Base-by-base conservation (phyloP, 2,888 invertebrate species). In the Phyllotreta striolata region DNA sequence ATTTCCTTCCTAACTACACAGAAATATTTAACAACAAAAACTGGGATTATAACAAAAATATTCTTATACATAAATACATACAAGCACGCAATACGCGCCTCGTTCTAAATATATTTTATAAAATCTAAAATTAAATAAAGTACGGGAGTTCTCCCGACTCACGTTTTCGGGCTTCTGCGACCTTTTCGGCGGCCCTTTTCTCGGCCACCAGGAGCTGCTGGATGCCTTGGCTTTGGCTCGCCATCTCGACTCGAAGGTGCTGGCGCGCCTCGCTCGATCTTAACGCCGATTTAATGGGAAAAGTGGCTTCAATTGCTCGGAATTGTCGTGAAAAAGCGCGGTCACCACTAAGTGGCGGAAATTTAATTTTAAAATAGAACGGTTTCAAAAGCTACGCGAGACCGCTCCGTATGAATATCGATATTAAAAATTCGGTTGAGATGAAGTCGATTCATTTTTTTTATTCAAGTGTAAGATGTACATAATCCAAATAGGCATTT, bases 141-240 rank as follows among this genome's bases (percentile, higher is more conserved):
- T 49, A 57, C n/a, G n/a, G n/a, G n/a, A 59, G 34, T 14, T 39
- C 10, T 2, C 8, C 10, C 44, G 41, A 79, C 82, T 81, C 73
- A 83, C 83, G 79, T 79, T 82, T 82, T 72, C 82, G 76, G 14
- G 83, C 83, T 72, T 82, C 82, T 9, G 79, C 74, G 8, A 82
- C 82, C 73, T 82, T 82, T 74, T 82, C 82, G 24, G 82, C 82
- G 14, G 82, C 82, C 70, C 78, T 78, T 74, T 82, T 82, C 73
- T 82, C 82, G 24, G 82, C 82, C 49, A 79, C 76, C 72, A 81
- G 73, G 60, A 81, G 75, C 71, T 81, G 83, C 71, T 81, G 82
- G 69, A 83, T 82, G 62, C 82, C 83, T 67, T 82, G 81, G 39
- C 60, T 60, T 12, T 60, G 60, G 43, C 60, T 60, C 12, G 60